Evolutionary conservation across 2,888 invertebrate species (phyloP).

Genomic region (Encarsia formosa): DNA sequence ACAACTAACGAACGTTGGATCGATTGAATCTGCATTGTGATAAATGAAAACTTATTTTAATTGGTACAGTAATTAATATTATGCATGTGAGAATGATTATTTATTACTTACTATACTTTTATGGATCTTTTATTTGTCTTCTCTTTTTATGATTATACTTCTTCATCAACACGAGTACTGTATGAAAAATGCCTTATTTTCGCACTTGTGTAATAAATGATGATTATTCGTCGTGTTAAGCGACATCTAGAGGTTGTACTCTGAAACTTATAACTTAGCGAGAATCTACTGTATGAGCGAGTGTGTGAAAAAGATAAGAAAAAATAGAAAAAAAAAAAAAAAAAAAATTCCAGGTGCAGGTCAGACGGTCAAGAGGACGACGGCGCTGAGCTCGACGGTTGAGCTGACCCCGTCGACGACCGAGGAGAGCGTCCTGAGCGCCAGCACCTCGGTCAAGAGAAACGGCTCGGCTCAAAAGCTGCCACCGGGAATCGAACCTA

Average conservation of each 20-base stretch:
- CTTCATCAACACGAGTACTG: no score
- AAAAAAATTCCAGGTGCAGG: conserved; percentile 23
- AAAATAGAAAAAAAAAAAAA: not conserved
- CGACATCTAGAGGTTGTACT: no score
- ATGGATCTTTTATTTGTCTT: no score
- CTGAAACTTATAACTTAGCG: conserved; percentile 11
- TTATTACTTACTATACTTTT: no score
- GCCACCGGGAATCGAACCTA: conserved; percentile 69
- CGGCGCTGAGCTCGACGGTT: conserved; percentile 30
- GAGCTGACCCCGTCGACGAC: conserved; percentile 58
- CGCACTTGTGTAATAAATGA: not conserved
- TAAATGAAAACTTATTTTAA: no score
- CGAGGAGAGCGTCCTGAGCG: conserved; percentile 53
- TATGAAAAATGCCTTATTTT: no score
- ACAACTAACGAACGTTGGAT: no score
- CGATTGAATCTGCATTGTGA: no score
- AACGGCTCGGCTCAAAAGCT: conserved; percentile 55
- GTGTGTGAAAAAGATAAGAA: not conserved
- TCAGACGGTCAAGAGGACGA: conserved; percentile 16
- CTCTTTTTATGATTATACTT: no score
- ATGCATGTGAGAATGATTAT: no score
- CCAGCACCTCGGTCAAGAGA: conserved; percentile 46
- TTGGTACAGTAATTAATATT: no score
- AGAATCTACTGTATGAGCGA: conserved; percentile 20
- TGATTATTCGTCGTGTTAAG: not conserved